Evolutionary conservation across 2,888 invertebrate species (phyloP).

Genomic region (Cartodere bifasciata): DNA sequence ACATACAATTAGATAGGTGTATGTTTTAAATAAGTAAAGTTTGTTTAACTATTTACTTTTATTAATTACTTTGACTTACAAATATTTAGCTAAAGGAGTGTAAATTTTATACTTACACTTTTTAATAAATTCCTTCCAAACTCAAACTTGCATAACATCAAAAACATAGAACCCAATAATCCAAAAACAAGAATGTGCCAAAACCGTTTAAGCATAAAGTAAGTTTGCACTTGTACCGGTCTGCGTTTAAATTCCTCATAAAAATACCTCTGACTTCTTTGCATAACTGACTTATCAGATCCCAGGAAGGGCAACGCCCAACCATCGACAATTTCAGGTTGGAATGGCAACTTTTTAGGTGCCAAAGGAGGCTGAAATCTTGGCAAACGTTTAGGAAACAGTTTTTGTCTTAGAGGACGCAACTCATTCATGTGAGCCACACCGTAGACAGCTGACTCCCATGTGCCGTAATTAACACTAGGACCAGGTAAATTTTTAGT

Average conservation of each 20-base stretch:
- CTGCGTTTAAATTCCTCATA: constrained; percentile 53
- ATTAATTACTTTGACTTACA: no score
- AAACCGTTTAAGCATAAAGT: constrained; percentile 41
- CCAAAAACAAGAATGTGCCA: constrained; percentile 33
- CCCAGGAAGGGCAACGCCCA: constrained; percentile 53
- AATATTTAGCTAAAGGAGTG: neutral
- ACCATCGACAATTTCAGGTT: constrained; percentile 16
- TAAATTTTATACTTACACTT: constrained; percentile 34
- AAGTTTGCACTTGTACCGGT: constrained; percentile 69
- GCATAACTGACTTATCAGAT: constrained; percentile 70
- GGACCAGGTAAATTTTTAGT: constrained; percentile 34
- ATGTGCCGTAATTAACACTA: constrained; percentile 69
- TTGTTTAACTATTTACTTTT: no score
- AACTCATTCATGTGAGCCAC: constrained; percentile 54
- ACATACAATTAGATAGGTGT: no score
- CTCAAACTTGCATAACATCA: constrained; percentile 42
- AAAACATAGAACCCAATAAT: constrained; percentile 46
- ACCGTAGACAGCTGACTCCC: constrained; percentile 76
- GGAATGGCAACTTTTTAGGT: constrained; percentile 16
- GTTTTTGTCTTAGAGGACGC: constrained; percentile 46
- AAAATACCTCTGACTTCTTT: constrained; percentile 66
- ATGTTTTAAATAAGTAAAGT: no score
- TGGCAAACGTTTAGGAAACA: constrained; percentile 54
- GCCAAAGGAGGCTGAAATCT: constrained; percentile 42
- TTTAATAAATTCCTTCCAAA: constrained; percentile 47